Evolutionary conservation across 2,888 invertebrate genomes (phyloP).

Genomic region (Clepsis dumicolana): DNA sequence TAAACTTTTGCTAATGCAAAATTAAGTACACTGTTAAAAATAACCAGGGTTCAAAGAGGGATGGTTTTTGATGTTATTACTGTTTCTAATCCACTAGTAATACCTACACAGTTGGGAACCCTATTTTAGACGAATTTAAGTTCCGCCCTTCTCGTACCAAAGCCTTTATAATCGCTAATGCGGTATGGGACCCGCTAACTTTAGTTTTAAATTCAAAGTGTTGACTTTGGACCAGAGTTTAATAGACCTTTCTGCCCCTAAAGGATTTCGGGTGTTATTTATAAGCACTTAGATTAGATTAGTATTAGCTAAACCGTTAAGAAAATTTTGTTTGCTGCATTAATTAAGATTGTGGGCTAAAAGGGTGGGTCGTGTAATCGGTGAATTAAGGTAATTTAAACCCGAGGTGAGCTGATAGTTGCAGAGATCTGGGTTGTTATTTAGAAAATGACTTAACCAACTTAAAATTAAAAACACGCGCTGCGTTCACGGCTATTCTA

Average conservation of each 20-base stretch:
- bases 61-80: no score
- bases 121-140: neutral
- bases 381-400: neutral
- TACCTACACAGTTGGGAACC: neutral
- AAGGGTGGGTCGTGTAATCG: neutral
- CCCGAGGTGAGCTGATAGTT: neutral
- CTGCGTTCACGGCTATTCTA: no score
- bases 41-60: no score
- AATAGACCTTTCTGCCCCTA: conserved; percentile 32
- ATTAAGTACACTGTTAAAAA: no score
- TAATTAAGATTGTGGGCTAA: neutral
- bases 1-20: no score
- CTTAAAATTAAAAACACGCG: no score
- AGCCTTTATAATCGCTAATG: conserved; percentile 18
- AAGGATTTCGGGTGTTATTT: conserved; percentile 35
- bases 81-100: no score
- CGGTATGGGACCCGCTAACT: conserved; percentile 25
- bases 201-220: conserved; percentile 43
- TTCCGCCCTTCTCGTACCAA: conserved; percentile 1
- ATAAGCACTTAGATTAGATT: conserved; percentile 30
- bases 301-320: conserved; percentile 1
- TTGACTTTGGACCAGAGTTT: conserved; percentile 36
- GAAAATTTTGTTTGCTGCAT: conserved; percentile 3
- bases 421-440: no score
- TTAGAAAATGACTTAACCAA: no score